Conservation (phyloP, 2,113 vertebrate species). For the Hydrolagus affinis region DNA sequence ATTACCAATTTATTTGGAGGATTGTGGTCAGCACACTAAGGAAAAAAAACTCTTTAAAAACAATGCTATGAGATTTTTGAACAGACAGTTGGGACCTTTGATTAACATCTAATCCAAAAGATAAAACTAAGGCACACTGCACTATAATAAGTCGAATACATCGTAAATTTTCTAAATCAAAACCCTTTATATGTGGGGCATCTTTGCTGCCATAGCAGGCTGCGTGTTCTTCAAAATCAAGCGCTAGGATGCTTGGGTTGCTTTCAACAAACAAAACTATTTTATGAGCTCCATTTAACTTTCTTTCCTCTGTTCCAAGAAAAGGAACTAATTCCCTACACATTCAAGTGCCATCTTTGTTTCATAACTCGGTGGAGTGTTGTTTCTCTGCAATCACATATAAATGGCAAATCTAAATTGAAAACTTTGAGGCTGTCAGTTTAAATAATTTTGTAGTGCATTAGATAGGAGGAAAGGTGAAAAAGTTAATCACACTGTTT, state of each 20-base stretch:
- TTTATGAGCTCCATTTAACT: background rate
- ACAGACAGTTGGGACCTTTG: no score
- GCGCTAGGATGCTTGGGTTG: background rate
- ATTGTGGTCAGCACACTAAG: no score
- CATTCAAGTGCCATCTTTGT: background rate
- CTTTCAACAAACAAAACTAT: background rate
- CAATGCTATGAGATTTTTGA: no score
- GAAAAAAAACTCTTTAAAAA: no score
- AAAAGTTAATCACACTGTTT: background rate
- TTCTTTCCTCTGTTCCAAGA: background rate
- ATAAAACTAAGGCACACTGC: background rate
- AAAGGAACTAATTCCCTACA: background rate
- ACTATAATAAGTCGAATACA: background rate
- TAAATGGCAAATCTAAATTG: constrained; percentile 21
- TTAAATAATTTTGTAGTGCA: constrained; percentile 11
- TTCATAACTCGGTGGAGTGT: background rate
- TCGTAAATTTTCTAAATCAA: background rate
- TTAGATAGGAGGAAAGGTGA: background rate
- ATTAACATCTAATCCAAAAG: no score
- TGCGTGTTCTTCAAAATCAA: background rate
- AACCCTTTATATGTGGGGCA: background rate
- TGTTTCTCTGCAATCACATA: background rate
- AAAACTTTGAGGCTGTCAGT: constrained; percentile 15
- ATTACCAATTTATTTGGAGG: no score
- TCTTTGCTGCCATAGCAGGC: background rate